Base-by-base conservation (phyloP, 1,140 invertebrate genomes). In the Oreohelix idahoensis region DNA sequence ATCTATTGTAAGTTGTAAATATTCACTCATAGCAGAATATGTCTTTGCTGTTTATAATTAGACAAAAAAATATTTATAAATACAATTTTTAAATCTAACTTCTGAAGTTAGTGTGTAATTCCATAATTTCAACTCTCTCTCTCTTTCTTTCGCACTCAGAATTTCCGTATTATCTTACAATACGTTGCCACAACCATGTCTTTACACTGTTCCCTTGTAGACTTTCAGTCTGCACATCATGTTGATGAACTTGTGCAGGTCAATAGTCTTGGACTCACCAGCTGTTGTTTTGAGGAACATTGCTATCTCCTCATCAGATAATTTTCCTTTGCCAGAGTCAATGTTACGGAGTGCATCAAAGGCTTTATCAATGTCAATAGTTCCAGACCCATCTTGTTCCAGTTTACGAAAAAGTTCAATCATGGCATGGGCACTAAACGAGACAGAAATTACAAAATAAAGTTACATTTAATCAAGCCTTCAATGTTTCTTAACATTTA, bases 341-440 rank as follows among this genome's bases (percentile, higher is more conserved):
- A 89, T 73, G 23, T 75, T 79, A 38, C 84, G 83, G 38, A 90
- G 77, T 13, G 83, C 83, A 53, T 89, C 87, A 76, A 83, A 89
- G 0, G 84, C 66, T 63, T 83, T 79, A 1, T 79, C 83, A 13
- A 88, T 85, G 70, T 90, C 88, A 8, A 86, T 79, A 36, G 35
- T 77, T 15, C 85, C 86, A 35, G 51, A 81, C 42, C 76, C 78
- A 35, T 85, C 85, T n/a, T 79, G 53, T 36, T 85, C 83, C 35
- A 89, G 78, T 23, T 85, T 77, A n/a, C 87, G 76, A 78, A 86
- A 89, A n/a, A 75, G 49, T 11, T 85, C 82, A 26, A 89, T 83
- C 66, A 86, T 86, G 32, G 84, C 84, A 71, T 88, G 84, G 35
- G 86, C 87, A 76, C 89, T 89, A 75, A 75, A 84, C 73, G 78